Evolutionary conservation across 2,113 vertebrate species (phyloP).

Genomic region (Martes martes): DNA sequence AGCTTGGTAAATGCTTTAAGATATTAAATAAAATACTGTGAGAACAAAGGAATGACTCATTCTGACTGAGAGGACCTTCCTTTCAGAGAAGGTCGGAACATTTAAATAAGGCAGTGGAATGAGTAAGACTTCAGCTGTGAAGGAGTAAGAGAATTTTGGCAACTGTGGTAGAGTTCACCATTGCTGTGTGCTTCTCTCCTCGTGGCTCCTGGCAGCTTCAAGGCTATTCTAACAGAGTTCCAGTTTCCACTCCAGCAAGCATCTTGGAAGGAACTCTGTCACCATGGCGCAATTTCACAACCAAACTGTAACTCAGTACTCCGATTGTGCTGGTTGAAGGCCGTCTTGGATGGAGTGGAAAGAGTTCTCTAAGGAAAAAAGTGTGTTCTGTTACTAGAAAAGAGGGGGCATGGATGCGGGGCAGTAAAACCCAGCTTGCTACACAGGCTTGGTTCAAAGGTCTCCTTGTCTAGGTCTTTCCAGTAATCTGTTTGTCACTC

Average conservation of each 20-base stretch:
- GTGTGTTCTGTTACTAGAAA: neutral
- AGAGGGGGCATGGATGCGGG: neutral
- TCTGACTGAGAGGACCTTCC: neutral
- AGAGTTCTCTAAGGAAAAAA: neutral
- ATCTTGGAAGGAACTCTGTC: neutral
- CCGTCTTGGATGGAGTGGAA: neutral
- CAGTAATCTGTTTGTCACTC: too few species aligned
- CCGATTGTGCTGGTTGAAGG: neutral
- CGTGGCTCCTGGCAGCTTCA: neutral
- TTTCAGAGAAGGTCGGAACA: neutral
- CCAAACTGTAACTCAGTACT: neutral
- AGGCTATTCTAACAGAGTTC: neutral
- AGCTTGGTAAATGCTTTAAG: neutral
- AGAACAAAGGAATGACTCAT: slow-evolving; percentile 46
- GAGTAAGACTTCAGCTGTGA: neutral
- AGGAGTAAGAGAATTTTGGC: neutral
- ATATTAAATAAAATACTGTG: neutral
- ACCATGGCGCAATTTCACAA: neutral
- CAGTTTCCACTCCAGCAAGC: neutral
- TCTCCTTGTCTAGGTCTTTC: neutral
- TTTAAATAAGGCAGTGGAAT: neutral
- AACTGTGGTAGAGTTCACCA: neutral
- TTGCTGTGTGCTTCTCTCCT: neutral
- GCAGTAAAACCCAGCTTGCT: neutral
- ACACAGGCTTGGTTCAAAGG: neutral